Percentiles rank a stretch among this genome's conserved stretches.
Evolutionary conservation across 1,140 invertebrate genomes (phyloP).

Genomic region (Penaeus indicus): DNA sequence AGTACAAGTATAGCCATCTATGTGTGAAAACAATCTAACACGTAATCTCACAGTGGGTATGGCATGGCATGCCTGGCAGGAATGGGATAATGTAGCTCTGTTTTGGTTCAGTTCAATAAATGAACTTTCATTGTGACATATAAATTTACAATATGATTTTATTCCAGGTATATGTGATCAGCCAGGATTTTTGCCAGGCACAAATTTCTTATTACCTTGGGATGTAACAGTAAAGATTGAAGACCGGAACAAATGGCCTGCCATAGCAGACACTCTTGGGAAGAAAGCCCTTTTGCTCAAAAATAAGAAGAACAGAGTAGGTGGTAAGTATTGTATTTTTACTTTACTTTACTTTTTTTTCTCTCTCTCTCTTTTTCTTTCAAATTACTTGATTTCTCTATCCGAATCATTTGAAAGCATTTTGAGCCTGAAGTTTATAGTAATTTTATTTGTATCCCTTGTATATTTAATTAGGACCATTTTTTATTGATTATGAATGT

Average conservation of each 20-base stretch:
- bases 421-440: no score
- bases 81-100: no score
- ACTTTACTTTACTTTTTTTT: neutral
- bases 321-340: constrained; percentile 24
- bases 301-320: constrained; percentile 48
- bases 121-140: neutral
- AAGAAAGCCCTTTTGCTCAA: constrained; percentile 58
- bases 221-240: constrained; percentile 84
- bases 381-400: neutral
- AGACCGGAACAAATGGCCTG: constrained; percentile 72
- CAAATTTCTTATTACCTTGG: constrained; percentile 95
- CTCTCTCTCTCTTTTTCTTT: neutral
- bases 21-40: no score
- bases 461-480: no score
- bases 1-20: no score
- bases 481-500: no score
- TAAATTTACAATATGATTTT: constrained; percentile 46
- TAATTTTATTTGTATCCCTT: no score
- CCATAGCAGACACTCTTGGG: constrained; percentile 67
- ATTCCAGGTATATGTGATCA: constrained; percentile 74
- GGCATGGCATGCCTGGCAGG: no score
- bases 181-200: constrained; percentile 86
- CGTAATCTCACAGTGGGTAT: no score
- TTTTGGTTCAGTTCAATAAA: no score
- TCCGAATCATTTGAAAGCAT: no score